These are phyloP conservation scores for Notospermus geniculatus DNA, from an alignment of 1,140 invertebrate genomes.

Conservation along the genomic window DNA sequence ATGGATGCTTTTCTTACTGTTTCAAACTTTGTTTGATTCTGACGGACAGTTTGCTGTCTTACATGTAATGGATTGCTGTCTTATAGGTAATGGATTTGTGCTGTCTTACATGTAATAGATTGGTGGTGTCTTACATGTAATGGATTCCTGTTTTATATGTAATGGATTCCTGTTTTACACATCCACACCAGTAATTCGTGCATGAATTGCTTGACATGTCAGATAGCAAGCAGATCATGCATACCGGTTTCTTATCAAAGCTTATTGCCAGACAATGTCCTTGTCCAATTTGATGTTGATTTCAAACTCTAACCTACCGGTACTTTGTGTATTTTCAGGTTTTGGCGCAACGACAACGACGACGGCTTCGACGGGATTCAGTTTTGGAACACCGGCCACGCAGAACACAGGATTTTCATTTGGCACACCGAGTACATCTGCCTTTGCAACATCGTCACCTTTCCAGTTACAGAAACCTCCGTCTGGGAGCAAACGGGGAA, in stretches of 20 bases:
- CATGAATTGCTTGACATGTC: too few species aligned
- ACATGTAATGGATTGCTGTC: too few species aligned
- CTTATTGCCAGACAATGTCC: constrained; percentile 12
- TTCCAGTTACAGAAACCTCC: constrained; percentile 75
- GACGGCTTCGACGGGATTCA: constrained; percentile 15
- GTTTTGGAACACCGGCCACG: constrained; percentile 10
- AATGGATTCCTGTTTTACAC: neutral
- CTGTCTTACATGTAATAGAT: too few species aligned
- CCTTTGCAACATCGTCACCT: constrained; percentile 26
- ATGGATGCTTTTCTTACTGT: too few species aligned
- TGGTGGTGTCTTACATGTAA: neutral
- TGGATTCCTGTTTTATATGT: neutral
- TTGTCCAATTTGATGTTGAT: constrained; percentile 18
- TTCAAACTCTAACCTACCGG: constrained; percentile 16
- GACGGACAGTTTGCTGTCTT: too few species aligned
- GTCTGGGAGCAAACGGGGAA: constrained; percentile 68
- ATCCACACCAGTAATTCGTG: too few species aligned
- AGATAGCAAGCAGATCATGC: neutral
- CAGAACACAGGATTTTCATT: neutral
- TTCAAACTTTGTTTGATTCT: too few species aligned
- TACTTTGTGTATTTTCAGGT: constrained; percentile 16
- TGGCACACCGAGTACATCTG: neutral
- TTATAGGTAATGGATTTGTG: too few species aligned
- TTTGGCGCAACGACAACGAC: constrained; percentile 16
- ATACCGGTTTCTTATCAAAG: constrained; percentile 27